Evolutionary conservation across 2,888 invertebrate species (phyloP), one percentile per base, ranked within the genome.

Genomic region (Drosophila kuntzei): DNA sequence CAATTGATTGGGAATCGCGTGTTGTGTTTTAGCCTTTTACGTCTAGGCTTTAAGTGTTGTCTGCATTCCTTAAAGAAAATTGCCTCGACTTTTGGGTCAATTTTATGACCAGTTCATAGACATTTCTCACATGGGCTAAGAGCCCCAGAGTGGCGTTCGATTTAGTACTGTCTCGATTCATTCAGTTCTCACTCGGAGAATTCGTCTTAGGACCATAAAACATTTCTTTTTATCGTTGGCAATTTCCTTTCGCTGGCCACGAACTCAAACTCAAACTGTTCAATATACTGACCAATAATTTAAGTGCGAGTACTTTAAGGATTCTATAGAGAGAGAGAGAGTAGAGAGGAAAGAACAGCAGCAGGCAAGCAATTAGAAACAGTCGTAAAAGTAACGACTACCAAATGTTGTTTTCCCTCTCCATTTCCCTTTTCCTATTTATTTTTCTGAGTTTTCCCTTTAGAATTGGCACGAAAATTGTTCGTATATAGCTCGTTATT

Each of bases 361-460:
- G 29, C 55, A 36, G 53, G 25, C 53, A 25, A 55, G 85, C 81
- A 86, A 82, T 82, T 82, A 86, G 80, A 86, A 74, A 69, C 22
- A 64, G 87, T 76, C 84, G 75, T 83, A 76, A 82, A 72, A 65
- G 70, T 71, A 77, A 77, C 74, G 68, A 71, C 59, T 60, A 34
- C 60, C 71, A 65, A 80, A 68, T 69, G 66, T 55, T 58, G 39
- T 37, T 34, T 58, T 32, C 14, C 20, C 12, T 29, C 41, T n/a
- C 18, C n/a, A 5, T 18, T 7, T 20, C 2, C 18, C 47, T 27
- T 2, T 16, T 51, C 22, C 2, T 22, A 22, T 22, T 3, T 27
- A 25, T 25, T 51, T 20, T 44, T n/a, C 9, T 3, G 25, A 36
- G 46, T 36, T 27, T 53, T 59, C 27, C 32, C 51, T 11, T 25